These are phyloP conservation scores for Masticophis lateralis DNA, from an alignment of 2,797 vertebrate species.

Conservation along the genomic window DNA sequence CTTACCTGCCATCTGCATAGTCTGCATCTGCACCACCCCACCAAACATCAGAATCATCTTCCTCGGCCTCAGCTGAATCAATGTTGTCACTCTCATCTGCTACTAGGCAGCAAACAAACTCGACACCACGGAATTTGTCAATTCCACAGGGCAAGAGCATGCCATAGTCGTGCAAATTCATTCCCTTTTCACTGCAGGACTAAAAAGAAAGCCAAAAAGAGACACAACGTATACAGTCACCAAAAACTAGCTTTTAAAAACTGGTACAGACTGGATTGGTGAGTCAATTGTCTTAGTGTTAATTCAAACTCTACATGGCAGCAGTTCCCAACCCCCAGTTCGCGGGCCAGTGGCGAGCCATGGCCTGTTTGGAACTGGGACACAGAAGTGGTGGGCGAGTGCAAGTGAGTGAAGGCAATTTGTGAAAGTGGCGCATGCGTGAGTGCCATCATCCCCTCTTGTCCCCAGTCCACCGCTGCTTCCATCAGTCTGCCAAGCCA, in stretches of 20 bases:
- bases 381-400: neutral
- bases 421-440: neutral
- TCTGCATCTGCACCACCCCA: slow-evolving; percentile 92
- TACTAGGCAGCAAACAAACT: slow-evolving; percentile 93
- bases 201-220: slow-evolving; percentile 52
- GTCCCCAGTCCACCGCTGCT: too few relatives aligned
- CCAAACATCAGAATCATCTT: slow-evolving; percentile 94
- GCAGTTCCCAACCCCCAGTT: neutral
- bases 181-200: slow-evolving; percentile 90
- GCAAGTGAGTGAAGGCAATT: neutral
- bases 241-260: neutral
- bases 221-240: neutral
- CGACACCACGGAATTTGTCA: slow-evolving; percentile 93
- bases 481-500: neutral
- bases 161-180: slow-evolving; percentile 94
- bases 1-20: slow-evolving; percentile 88
- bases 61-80: slow-evolving; percentile 83
- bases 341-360: neutral
- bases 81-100: slow-evolving; percentile 80
- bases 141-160: slow-evolving; percentile 97
- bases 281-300: neutral
- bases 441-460: too few relatives aligned
- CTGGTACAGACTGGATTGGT: neutral
- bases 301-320: neutral
- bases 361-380: neutral